Base-by-base conservation (phyloP, 2,113 vertebrate species). In the Chascanopsetta lugubris region DNA sequence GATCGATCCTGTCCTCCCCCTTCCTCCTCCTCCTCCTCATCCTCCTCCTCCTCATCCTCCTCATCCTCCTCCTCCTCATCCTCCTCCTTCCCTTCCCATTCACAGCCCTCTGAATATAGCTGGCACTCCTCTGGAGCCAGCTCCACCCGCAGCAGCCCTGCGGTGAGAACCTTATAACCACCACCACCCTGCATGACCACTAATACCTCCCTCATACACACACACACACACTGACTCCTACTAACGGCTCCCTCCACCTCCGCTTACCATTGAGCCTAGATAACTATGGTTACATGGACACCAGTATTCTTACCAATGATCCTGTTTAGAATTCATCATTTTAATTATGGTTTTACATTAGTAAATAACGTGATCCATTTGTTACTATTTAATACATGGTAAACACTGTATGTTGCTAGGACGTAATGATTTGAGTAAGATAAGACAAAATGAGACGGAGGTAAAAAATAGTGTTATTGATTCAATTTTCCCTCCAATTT, bases 31-130 rank as follows among this genome's bases (percentile, higher is more conserved):
- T 46, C 40, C 26, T 51, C 6, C 10, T n/a, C n/a, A n/a, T n/a
- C n/a, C n/a, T n/a, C n/a, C n/a, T n/a, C n/a, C n/a, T n/a, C n/a
- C n/a, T n/a, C n/a, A n/a, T n/a, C n/a, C n/a, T n/a, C n/a, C n/a
- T n/a, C n/a, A n/a, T 34, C 21, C 55, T 15, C 34, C 22, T 53
- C 79, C 21, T 48, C 62, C 47, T 84, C 69, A 90, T 87, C 40
- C 77, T 13, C 32, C 32, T 11, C 34, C 12, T 15, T 13, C 34
- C 5, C 30, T 58, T 61, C 47, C 58, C 17, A 46, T 34, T 68
- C 80, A 47, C 91, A 99, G 97, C 95, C 95, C 9, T 97, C 96
- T 82, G 97, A 97, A 86, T 94, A 90, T 85, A 97, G 95, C 92
- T 96, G 87, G 87, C 92, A 90, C 67, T 97, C 96, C 46, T 97